Conservation (phyloP, 2,797 vertebrate genomes). For the Oreochromis mossambicus region DNA sequence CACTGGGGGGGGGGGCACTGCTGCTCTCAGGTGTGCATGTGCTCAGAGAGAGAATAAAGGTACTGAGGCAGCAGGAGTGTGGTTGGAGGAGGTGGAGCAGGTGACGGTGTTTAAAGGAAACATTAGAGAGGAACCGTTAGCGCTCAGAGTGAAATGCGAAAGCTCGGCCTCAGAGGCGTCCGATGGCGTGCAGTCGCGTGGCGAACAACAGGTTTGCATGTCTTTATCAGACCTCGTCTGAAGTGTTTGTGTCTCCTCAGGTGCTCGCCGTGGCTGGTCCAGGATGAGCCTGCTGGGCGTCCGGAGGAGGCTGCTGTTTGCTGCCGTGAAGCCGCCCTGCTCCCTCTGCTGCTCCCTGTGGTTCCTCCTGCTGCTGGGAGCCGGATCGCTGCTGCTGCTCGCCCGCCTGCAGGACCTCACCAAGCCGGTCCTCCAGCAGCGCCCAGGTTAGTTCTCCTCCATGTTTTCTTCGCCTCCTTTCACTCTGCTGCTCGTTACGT, state of each 20-base stretch:
- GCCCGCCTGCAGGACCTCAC: constrained; percentile 82
- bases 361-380: constrained; percentile 84
- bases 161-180: accelerated
- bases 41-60: neutral
- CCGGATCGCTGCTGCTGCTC: constrained; percentile 82
- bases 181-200: accelerated
- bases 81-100: neutral
- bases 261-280: neutral
- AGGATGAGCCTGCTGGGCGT: constrained; percentile 24
- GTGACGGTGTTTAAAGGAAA: neutral
- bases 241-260: neutral
- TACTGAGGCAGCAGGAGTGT: neutral
- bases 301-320: constrained; percentile 31
- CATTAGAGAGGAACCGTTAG: neutral
- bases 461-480: neutral
- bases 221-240: neutral
- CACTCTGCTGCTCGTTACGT: accelerated
- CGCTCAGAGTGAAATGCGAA: neutral
- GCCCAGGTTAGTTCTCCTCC: constrained; percentile 74
- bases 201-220: neutral
- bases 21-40: neutral
- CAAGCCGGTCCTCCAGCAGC: constrained; percentile 73
- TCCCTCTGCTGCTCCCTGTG: constrained; percentile 62
- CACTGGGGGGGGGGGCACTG: neutral
- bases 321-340: constrained; percentile 78